Evolutionary conservation across 2,113 vertebrate genomes (phyloP).

Genomic region (Lepisosteus osseus): DNA sequence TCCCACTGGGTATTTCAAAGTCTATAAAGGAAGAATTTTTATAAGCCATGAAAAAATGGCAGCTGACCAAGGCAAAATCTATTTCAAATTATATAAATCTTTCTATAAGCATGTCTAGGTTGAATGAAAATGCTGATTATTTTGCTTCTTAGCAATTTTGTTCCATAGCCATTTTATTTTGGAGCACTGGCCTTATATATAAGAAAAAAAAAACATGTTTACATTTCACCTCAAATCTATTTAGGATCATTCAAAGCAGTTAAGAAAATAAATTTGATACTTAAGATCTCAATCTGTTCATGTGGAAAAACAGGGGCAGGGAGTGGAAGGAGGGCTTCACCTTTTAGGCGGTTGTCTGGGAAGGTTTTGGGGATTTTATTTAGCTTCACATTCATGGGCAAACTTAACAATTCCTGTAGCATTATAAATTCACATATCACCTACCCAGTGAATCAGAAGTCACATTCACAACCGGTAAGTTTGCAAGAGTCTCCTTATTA

Average conservation of each 20-base stretch:
- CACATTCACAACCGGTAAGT: not conserved
- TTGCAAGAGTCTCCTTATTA: too few relatives aligned
- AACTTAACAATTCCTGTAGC: not conserved
- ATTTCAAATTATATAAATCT: slow-evolving; percentile 28
- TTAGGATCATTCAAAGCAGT: slow-evolving; percentile 52
- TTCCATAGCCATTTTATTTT: slow-evolving; percentile 25
- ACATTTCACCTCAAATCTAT: slow-evolving; percentile 49
- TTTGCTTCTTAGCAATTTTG: slow-evolving; percentile 24
- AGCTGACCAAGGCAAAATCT: slow-evolving; percentile 26
- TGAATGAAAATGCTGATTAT: slow-evolving; percentile 29
- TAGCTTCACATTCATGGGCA: slow-evolving; percentile 9
- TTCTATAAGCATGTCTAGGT: slow-evolving; percentile 20
- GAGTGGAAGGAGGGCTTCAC: slow-evolving; percentile 28
- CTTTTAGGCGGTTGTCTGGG: slow-evolving; percentile 25
- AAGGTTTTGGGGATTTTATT: slow-evolving; percentile 9
- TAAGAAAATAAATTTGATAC: slow-evolving; percentile 54
- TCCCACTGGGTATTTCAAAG: slow-evolving; percentile 31
- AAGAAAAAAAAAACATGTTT: slow-evolving; percentile 25
- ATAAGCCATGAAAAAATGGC: slow-evolving; percentile 30
- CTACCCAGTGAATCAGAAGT: not conserved
- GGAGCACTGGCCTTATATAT: slow-evolving; percentile 21
- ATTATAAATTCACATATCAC: not conserved
- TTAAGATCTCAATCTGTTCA: slow-evolving; percentile 45
- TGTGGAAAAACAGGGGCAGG: slow-evolving; percentile 38
- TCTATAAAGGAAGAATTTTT: slow-evolving; percentile 34